Base-by-base conservation (phyloP, 2,113 vertebrate species). In the Sterna hirundo region DNA sequence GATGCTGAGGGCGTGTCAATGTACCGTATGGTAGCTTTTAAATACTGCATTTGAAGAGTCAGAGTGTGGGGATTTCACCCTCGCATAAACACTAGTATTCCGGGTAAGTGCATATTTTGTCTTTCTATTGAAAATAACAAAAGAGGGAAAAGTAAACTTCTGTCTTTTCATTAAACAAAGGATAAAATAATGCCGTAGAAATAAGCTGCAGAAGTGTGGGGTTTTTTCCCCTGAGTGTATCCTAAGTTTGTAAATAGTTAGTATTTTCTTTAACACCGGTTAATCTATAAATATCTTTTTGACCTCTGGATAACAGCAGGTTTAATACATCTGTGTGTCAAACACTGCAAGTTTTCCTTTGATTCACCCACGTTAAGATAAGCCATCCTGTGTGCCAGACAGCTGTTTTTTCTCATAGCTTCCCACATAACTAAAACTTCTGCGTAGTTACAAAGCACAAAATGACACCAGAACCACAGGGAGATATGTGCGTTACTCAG, bases 321-420 rank as follows among this genome's bases (percentile, higher is more conserved):
- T 29, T 96, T 91, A 80, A 90, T 95, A 83, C 30, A 93, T 88
- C 75, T 85, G 70, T 38, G 55, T 90, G 91, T 93, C 89, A 96
- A 97, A 94, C 78, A 95, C 42, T 20, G 46, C 58, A 74, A 91
- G 49, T 93, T 95, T 94, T 94, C 83, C 95, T 97, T 96, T 90
- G 94, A 94, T 93, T 96, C 96, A 68, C n/a, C 38, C 82, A 47
- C 60, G 96, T 90, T 83, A 94, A 94, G 93, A 90, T 83, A 94
- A 94, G 86, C 78, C 69, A 93, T 65, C 49, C 44, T 65, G 70
- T 52, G 88, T 92, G 83, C 91, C 93, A 96, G 87, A 90, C 96
- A 95, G 94, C 93, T 97, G 93, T n/a, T 96, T 94, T 83, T 94
- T 85, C 93, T 97, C 95, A 95, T 51, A 86, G 55, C 75, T 94